Evolutionary conservation across 2,797 vertebrate species (phyloP), one percentile per base, ranked within the genome.

Genomic region (Sebastes vulpes): DNA sequence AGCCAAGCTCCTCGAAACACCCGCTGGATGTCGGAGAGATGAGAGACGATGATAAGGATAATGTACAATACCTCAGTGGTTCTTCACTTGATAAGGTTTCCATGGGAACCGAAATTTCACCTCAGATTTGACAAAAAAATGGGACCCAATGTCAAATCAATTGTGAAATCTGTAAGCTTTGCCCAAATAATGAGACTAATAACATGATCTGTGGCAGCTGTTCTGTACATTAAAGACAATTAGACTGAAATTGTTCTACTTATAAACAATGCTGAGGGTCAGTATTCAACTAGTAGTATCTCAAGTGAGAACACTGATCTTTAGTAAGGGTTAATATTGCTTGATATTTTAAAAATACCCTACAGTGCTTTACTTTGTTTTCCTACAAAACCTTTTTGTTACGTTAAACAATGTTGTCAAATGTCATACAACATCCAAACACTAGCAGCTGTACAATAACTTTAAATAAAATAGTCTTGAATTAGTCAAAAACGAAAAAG

Each of bases 1-100:
- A 68, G 75, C 60, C 71, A 28, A 73, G 75, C 54, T 82, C 81
- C 50, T 75, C 18, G 1, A 74, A 78, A 75, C 61, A 29, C 42
- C 56, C 7, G 1, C 35, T 65, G 65, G 68, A 74, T 25, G 75
- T 70, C 48, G 32, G 58, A 28, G 59, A 65, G 77, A 80, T 84
- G 69, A 56, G 67, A 81, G n/a, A 20, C 5, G 38, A 18, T 52
- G 77, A 87, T 83, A 83, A 75, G 69, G 71, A 67, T 11, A 52
- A 52, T 29, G 28, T 35, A 58, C 65, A 23, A 68, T 50, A 60
- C 56, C 64, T 52, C 54, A 11, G 1, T 20, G 65, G 29, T 59
- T 70, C 58, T 14, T 66, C 32, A 42, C 59, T 42, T 20, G 23
- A 48, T 59, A 72, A 9, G n/a, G 25, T 82, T 80, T 63, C 74